Evolutionary conservation across 2,888 invertebrate genomes (phyloP).

Genomic region (Deilephila porcellus): DNA sequence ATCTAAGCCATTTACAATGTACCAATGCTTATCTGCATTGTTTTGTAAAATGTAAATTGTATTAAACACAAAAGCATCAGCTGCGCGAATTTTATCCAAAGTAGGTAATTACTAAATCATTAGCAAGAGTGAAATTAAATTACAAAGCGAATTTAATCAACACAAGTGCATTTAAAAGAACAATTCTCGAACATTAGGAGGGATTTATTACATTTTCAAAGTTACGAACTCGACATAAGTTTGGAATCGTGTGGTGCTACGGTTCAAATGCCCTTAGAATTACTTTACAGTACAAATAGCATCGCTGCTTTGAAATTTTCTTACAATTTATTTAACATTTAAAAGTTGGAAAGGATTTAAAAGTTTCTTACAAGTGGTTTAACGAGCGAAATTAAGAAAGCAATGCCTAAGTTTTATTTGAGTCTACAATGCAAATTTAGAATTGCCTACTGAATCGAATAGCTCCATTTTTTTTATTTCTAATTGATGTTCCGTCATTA

Average conservation of each 20-base stretch:
- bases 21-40: no score
- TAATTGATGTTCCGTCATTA: no score
- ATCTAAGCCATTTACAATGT: no score
- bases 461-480: no score
- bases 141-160: background rate
- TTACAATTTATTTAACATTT: background rate
- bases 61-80: no score
- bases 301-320: conserved; percentile 5
- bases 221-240: conserved; percentile 14
- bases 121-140: background rate
- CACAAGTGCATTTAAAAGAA: background rate
- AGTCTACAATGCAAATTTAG: no score
- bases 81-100: no score
- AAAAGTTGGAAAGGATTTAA: background rate
- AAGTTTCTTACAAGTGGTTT: no score
- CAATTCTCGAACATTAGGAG: background rate
- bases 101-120: background rate
- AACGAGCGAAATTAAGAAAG: no score
- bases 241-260: background rate
- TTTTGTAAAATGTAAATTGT: no score
- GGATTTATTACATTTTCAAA: conserved; percentile 10
- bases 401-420: no score
- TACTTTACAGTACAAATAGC: conserved; percentile 12
- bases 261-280: background rate
- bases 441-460: no score